These are phyloP conservation scores for Bubo blakistoni DNA, from an alignment of 2,113 vertebrate species.

Conservation along the genomic window DNA sequence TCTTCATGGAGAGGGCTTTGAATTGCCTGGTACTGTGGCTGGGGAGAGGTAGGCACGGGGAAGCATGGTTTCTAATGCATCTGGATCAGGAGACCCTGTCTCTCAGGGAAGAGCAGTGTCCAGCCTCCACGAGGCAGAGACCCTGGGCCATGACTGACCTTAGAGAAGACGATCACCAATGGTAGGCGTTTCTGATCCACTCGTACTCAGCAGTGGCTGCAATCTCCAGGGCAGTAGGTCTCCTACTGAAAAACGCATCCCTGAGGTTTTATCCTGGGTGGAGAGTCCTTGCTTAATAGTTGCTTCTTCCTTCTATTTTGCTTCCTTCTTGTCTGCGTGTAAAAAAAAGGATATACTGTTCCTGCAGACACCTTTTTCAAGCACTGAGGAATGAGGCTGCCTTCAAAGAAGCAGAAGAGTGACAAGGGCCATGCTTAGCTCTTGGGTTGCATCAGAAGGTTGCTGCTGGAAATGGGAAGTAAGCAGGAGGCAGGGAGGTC, in stretches of 20 bases:
- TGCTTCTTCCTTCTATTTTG: neutral
- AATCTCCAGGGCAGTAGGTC: neutral
- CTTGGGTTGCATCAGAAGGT: neutral
- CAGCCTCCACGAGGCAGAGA: neutral
- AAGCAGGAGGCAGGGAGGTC: neutral
- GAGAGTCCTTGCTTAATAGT: neutral
- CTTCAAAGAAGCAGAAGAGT: neutral
- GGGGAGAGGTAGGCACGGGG: neutral
- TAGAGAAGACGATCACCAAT: accelerated
- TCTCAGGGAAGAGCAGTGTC: neutral
- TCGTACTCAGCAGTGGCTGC: accelerated
- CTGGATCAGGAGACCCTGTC: neutral
- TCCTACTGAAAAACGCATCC: neutral
- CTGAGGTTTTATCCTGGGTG: neutral
- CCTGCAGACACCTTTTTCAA: neutral
- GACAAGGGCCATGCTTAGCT: neutral
- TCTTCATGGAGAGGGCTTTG: neutral
- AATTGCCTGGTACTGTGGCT: neutral
- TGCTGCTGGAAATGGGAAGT: neutral
- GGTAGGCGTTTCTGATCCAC: neutral
- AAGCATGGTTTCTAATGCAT: neutral
- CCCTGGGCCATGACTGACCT: neutral
- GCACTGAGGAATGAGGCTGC: neutral
- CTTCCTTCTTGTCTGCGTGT: neutral
- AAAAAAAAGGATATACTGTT: neutral